Conservation (phyloP, 1,140 invertebrate genomes). For the Helicoverpa armigera region DNA sequence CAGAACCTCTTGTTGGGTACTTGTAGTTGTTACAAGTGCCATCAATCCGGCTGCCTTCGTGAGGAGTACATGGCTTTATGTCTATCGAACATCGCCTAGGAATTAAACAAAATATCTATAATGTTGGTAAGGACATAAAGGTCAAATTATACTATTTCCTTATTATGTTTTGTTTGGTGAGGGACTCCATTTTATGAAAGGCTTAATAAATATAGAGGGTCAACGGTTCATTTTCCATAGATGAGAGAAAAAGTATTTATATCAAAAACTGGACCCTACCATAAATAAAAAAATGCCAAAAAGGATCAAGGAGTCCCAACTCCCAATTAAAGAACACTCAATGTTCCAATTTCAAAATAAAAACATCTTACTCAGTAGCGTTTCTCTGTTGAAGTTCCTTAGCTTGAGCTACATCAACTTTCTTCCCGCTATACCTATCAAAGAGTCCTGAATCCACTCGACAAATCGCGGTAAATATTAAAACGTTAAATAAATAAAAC, state of each 20-base stretch:
- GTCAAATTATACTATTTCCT: too few species aligned
- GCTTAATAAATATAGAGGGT: too few species aligned
- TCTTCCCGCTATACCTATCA: constrained; percentile 64
- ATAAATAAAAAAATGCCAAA: too few species aligned
- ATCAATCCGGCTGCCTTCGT: constrained; percentile 68
- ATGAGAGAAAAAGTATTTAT: not conserved
- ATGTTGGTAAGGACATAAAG: too few species aligned
- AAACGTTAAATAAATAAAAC: constrained; percentile 60
- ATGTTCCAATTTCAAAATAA: not conserved
- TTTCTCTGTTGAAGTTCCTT: constrained; percentile 59
- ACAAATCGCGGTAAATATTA: constrained; percentile 58
- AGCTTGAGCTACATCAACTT: constrained; percentile 55
- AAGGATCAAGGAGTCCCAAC: too few species aligned
- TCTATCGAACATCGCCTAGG: constrained; percentile 66
- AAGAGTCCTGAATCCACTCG: constrained; percentile 52
- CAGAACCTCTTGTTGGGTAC: constrained; percentile 63
- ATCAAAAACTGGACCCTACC: too few species aligned
- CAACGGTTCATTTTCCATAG: too few species aligned
- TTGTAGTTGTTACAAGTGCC: constrained; percentile 74
- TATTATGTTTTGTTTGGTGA: too few species aligned
- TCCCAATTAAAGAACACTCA: not conserved
- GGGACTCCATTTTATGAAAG: too few species aligned
- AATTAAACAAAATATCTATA: not conserved
- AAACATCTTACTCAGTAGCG: constrained; percentile 54
- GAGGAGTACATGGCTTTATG: constrained; percentile 64